phyloP scores from a whole-genome alignment of 2,113 vertebrate species.

The Toxostoma redivivum region DNA sequence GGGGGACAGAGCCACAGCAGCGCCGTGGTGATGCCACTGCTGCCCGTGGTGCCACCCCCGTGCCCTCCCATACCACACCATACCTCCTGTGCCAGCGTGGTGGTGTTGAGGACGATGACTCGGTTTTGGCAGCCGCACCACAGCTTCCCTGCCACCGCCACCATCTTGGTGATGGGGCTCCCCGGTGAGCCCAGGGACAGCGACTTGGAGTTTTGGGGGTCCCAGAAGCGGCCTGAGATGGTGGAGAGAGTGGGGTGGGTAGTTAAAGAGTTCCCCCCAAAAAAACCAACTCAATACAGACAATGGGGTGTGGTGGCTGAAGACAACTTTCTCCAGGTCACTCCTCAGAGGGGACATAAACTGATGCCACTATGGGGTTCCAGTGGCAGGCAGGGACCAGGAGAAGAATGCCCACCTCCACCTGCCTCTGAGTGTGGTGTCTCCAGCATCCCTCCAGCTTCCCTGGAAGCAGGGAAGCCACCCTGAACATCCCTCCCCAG shows the following conservation, averaged over 20 bases:
- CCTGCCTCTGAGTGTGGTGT: neutral
- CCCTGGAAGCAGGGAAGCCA: neutral
- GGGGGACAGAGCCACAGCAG: neutral
- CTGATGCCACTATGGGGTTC: neutral
- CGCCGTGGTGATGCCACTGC: rapidly evolving
- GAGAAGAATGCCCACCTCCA: neutral
- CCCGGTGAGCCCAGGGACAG: conserved; percentile 84
- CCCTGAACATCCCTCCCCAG: neutral
- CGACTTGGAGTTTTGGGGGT: conserved; percentile 90
- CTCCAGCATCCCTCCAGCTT: neutral
- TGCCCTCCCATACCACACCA: rapidly evolving
- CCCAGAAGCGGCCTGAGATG: conserved; percentile 92
- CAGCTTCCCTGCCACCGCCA: conserved; percentile 87
- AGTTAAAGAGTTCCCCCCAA: rapidly evolving
- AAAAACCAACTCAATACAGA: rapidly evolving
- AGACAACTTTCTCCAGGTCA: neutral
- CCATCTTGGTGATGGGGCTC: conserved; percentile 95
- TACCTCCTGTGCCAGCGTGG: conserved; percentile 89
- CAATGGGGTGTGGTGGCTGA: rapidly evolving
- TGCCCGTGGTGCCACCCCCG: rapidly evolving
- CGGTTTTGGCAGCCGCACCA: conserved; percentile 97
- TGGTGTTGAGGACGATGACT: conserved; percentile 85
- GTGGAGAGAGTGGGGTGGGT: neutral
- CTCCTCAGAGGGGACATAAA: neutral
- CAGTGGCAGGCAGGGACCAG: rapidly evolving